Evolutionary conservation across 1,140 invertebrate genomes (phyloP), one percentile per base, ranked within the genome.

Genomic region (Zaprionus ornatus): DNA sequence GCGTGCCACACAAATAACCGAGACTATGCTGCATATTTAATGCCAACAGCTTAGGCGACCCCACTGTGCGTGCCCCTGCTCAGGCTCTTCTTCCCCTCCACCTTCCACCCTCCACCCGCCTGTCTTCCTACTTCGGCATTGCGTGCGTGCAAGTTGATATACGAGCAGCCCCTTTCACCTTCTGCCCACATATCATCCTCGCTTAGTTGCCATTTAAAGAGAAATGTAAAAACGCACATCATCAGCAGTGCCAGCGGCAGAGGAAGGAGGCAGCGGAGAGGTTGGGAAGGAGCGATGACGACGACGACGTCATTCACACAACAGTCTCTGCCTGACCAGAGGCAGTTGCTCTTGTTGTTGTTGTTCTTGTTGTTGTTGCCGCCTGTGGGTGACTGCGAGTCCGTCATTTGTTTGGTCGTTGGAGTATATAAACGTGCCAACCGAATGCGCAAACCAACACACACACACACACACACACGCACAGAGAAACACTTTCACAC

Each of bases 371-470:
- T 62, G 57, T 32, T 59, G 66, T 4, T 35, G 56, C 59, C 10
- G 68, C 32, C 54, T 76, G 74, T 55, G 69, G 37, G 66, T 72
- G 68, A 77, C 69, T 77, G 52, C 48, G 64, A 68, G 67, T 72
- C 54, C 64, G 48, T 32, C 70, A 79, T 77, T 84, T 82, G 76
- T 59, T 74, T 80, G 70, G 70, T 78, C 70, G 80, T 55, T 80
- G 80, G 80, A 83, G 83, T 87, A 83, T 77, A 87, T 87, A 87
- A 83, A 80, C 80, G 81, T 74, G 81, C 78, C 78, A 56, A 65
- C 74, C 68, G 52, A 59, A 70, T 70, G 60, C 67, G 67, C 40
- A 68, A 67, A 68, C 48, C 45, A 54, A 35, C 63, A 73, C 63
- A 67, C 64, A 42, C 68, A 60, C 65, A 52, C 42, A 21, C 17